phyloP scores from a whole-genome alignment of 2,888 invertebrate genomes.

The Azorinus chamasolen region DNA sequence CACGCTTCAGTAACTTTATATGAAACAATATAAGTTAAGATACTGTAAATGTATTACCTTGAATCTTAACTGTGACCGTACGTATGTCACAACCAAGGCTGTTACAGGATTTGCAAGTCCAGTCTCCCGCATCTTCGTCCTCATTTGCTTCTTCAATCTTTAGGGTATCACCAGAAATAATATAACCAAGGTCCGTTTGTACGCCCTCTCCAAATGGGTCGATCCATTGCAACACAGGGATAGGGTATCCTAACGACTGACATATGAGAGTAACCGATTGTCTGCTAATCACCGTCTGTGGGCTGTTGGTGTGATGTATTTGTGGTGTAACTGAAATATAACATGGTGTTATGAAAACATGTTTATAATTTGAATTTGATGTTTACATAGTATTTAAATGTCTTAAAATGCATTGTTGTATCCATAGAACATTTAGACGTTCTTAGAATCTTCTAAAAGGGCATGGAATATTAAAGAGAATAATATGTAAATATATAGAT shows the following conservation, averaged over 20 bases:
- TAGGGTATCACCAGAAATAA: slow-evolving; percentile 30
- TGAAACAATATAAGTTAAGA: too few relatives aligned
- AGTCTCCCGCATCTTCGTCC: slow-evolving; percentile 45
- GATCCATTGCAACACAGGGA: slow-evolving; percentile 49
- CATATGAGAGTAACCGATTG: slow-evolving; percentile 53
- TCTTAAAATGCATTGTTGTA: too few relatives aligned
- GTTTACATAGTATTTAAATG: too few relatives aligned
- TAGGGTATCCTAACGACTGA: slow-evolving; percentile 58
- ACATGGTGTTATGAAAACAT: too few relatives aligned
- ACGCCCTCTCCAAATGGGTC: slow-evolving; percentile 41
- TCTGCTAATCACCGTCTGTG: slow-evolving; percentile 39
- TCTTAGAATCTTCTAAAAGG: too few relatives aligned
- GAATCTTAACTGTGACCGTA: too few relatives aligned
- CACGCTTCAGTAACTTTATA: too few relatives aligned
- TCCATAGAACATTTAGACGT: too few relatives aligned
- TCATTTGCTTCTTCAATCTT: slow-evolving; percentile 45
- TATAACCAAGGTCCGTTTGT: slow-evolving; percentile 34
- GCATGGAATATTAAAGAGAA: too few relatives aligned
- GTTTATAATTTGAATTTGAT: too few relatives aligned
- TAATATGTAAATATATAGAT: too few relatives aligned
- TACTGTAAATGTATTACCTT: too few relatives aligned
- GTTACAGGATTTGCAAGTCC: slow-evolving; percentile 57
- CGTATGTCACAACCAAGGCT: slow-evolving; percentile 59
- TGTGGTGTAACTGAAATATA: slow-evolving; percentile 43
- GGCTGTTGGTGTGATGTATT: slow-evolving; percentile 50